These are phyloP conservation scores for Dilophus febrilis DNA, from an alignment of 2,888 invertebrate species.

Conservation along the genomic window DNA sequence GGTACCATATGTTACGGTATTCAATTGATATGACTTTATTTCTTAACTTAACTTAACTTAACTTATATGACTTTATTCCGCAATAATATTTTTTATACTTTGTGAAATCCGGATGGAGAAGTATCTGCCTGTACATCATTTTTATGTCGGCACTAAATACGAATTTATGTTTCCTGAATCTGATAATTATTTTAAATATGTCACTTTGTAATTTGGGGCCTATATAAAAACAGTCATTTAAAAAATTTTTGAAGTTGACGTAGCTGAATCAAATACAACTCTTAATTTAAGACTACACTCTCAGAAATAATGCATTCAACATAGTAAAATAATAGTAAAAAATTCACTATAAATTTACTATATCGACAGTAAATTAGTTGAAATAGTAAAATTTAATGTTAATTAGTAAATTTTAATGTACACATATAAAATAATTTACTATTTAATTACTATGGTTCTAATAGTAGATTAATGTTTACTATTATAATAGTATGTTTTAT, in stretches of 20 bases:
- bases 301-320: background rate
- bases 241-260: slow-evolving; percentile 7
- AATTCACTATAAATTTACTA: too few species aligned
- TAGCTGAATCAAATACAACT: slow-evolving; percentile 6
- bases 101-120: slow-evolving; percentile 7
- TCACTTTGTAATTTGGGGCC: slow-evolving; percentile 14
- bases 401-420: too few species aligned
- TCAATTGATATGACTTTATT: slow-evolving; percentile 8
- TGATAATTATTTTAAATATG: slow-evolving; percentile 7
- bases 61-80: too few species aligned
- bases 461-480: too few species aligned
- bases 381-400: too few species aligned
- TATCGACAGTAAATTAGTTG: too few species aligned
- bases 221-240: slow-evolving; percentile 12
- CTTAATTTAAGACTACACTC: slow-evolving; percentile 6
- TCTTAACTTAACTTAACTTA: too few species aligned
- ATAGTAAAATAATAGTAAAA: slow-evolving; percentile 2
- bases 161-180: slow-evolving; percentile 5
- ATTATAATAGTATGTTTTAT: too few species aligned
- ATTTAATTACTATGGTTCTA: too few species aligned
- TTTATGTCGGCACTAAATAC: slow-evolving; percentile 14
- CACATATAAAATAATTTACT: too few species aligned
- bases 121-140: slow-evolving; percentile 14
- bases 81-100: slow-evolving; percentile 13
- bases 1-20: slow-evolving; percentile 11